These are phyloP conservation scores for Alauda arvensis DNA, from an alignment of 2,797 vertebrate species.

Conservation along the genomic window DNA sequence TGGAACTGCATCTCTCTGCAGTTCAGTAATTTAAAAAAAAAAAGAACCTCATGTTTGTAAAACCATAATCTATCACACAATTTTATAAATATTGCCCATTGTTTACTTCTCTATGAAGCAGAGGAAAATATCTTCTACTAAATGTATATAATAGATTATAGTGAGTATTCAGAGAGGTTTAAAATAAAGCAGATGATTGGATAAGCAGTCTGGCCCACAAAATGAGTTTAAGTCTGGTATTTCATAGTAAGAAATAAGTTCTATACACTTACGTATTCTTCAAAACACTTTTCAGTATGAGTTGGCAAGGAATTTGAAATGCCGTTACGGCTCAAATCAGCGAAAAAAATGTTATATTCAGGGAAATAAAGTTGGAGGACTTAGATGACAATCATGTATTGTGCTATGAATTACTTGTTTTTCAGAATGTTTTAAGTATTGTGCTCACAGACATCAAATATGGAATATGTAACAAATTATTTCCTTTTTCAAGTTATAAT, in stretches of 20 bases:
- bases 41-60: not conserved
- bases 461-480: not conserved
- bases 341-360: not conserved
- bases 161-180: not conserved
- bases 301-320: not conserved
- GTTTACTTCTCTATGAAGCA: not conserved
- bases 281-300: not conserved
- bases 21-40: not conserved
- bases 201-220: not conserved
- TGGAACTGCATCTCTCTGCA: not conserved
- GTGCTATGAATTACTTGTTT: not conserved
- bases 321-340: not conserved
- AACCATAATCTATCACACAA: not conserved
- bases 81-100: not conserved
- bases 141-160: not conserved
- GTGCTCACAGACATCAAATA: not conserved
- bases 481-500: not conserved
- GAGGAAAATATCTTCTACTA: not conserved
- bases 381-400: not conserved
- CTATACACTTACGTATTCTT: not conserved
- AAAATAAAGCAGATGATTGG: not conserved
- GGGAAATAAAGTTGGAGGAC: not conserved
- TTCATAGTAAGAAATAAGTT: not conserved
- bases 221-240: not conserved
- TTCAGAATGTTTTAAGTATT: not conserved